Conservation (phyloP, 1,140 invertebrate genomes). For the Pomacea maculata region DNA sequence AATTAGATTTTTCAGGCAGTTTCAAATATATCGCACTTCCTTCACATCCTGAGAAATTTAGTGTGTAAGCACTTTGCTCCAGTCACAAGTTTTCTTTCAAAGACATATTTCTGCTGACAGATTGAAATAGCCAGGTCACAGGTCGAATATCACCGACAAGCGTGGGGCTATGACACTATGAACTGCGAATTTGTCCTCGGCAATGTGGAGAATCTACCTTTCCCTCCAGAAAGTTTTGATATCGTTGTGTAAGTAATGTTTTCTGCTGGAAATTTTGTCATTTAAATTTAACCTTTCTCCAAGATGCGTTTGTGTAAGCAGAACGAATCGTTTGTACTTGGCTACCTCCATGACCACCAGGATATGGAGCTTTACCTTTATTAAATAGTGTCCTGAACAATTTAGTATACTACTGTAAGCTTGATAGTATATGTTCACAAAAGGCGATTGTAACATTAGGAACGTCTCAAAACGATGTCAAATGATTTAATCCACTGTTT, state of each 20-base stretch:
- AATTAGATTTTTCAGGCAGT: too few species aligned
- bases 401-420: too few species aligned
- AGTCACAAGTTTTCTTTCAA: too few species aligned
- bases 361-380: not conserved
- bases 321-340: not conserved
- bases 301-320: not conserved
- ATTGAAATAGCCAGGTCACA: conserved; percentile 34
- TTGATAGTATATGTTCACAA: too few species aligned
- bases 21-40: too few species aligned
- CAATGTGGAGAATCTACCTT: conserved; percentile 37
- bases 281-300: not conserved
- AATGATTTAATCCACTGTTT: too few species aligned
- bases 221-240: conserved; percentile 31
- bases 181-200: conserved; percentile 42
- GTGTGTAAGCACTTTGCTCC: too few species aligned
- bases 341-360: not conserved
- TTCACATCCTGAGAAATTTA: too few species aligned
- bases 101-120: conserved; percentile 1
- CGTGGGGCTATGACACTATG: conserved; percentile 35
- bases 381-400: not conserved
- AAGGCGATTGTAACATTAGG: not conserved
- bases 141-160: conserved; percentile 28
- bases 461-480: too few species aligned
- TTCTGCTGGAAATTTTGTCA: not conserved
- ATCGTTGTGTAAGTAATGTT: conserved; percentile 38